Conservation (phyloP, 2,888 invertebrate genomes). For the Apoda limacodes region DNA sequence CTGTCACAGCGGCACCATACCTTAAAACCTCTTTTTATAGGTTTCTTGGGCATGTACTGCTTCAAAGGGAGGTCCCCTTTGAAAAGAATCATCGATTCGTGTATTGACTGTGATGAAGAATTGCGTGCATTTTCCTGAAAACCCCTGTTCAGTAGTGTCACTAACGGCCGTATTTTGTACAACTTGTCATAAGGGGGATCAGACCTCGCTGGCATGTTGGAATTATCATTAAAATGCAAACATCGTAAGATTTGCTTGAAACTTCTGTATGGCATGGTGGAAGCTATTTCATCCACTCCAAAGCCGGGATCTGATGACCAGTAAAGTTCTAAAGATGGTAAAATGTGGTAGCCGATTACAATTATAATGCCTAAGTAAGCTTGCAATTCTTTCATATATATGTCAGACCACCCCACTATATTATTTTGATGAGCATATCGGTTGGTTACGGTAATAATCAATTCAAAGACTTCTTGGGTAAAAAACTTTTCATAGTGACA, state of each 20-base stretch:
- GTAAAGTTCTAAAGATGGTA: conserved; percentile 17
- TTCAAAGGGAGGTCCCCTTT: too few species aligned
- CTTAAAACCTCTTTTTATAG: conserved; percentile 24
- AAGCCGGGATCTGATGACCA: conserved; percentile 19
- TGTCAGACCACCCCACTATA: conserved; percentile 8
- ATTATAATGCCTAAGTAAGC: conserved; percentile 15
- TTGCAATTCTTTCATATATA: conserved; percentile 11
- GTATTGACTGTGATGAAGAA: conserved; percentile 17
- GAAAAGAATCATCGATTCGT: conserved; percentile 22
- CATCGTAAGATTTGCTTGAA: conserved; percentile 18
- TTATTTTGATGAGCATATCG: conserved; percentile 8
- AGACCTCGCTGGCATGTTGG: conserved; percentile 9
- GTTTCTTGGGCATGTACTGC: conserved; percentile 24
- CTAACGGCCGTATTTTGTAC: conserved; percentile 16
- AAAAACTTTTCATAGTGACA: conserved; percentile 4
- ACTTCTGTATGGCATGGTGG: conserved; percentile 13
- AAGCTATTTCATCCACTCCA: conserved; percentile 15
- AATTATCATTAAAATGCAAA: conserved; percentile 19
- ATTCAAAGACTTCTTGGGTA: conserved; percentile 8
- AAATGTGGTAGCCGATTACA: conserved; percentile 15
- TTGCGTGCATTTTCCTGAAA: conserved; percentile 16
- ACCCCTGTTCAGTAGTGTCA: conserved; percentile 8
- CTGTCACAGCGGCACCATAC: conserved; percentile 22
- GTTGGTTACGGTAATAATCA: conserved; percentile 8
- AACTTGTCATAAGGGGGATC: conserved; percentile 15